Evolutionary conservation across 2,797 vertebrate species (phyloP).

Genomic region (Rhabdomys pumilio): DNA sequence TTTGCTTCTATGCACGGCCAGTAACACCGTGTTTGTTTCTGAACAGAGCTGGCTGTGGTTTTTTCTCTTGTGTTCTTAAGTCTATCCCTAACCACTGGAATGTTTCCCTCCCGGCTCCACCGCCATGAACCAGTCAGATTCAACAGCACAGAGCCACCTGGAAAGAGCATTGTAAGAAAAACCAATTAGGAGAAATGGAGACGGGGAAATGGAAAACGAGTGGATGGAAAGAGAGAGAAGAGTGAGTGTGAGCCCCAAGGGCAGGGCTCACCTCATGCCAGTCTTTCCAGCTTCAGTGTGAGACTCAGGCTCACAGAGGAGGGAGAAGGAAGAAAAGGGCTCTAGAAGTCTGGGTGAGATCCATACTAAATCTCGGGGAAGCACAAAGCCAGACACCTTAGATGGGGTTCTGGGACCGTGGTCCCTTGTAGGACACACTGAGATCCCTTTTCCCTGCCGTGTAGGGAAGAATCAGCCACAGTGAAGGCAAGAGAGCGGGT

Average conservation of each 20-base stretch:
- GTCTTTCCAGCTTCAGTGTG: neutral
- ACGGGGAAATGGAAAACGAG: neutral
- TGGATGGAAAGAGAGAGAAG: neutral
- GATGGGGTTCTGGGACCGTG: neutral
- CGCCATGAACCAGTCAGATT: neutral
- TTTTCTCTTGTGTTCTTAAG: conserved; percentile 24
- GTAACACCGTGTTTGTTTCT: neutral
- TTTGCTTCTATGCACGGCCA: neutral
- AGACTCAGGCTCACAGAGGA: neutral
- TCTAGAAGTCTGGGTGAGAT: neutral
- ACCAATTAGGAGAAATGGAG: neutral
- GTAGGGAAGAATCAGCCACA: neutral
- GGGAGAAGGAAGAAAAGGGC: neutral
- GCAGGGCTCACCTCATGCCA: neutral
- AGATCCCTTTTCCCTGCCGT: neutral
- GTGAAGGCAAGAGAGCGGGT: neutral
- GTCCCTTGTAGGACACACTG: neutral
- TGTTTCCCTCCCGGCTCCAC: conserved; percentile 4
- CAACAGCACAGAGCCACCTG: neutral
- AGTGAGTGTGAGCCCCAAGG: neutral
- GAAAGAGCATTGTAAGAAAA: neutral
- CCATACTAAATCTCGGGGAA: neutral
- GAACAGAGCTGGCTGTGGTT: neutral
- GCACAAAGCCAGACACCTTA: neutral
- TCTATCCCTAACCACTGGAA: neutral